Percentiles rank a stretch among this genome's conserved stretches.
Conservation (phyloP, 92 coral and sea anemone species). For the Phenganax subtilis region DNA sequence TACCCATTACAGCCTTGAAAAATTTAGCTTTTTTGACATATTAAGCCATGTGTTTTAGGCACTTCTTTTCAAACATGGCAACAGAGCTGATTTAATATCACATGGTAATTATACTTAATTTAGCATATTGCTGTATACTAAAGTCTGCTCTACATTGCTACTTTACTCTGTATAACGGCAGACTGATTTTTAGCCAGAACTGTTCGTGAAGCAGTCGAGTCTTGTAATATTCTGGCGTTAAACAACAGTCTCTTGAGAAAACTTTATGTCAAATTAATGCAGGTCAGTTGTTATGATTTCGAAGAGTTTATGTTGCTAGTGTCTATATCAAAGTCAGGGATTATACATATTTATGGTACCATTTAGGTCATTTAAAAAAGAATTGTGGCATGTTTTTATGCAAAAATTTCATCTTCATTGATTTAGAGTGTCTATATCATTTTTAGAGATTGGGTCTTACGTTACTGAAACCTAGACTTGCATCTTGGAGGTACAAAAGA, state of each 20-base stretch:
- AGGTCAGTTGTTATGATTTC: constrained; percentile 49
- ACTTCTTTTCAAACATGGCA: constrained; percentile 88
- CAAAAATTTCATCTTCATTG: too few species aligned
- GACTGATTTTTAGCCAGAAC: constrained; percentile 51
- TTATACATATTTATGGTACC: background rate
- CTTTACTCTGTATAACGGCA: background rate
- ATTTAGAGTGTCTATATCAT: background rate
- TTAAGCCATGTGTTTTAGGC: constrained; percentile 52
- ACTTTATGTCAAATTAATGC: constrained; percentile 71
- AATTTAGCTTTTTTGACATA: background rate
- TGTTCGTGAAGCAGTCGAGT: constrained; percentile 62
- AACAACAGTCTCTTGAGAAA: constrained; percentile 83
- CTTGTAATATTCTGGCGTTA: constrained; percentile 54
- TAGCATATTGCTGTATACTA: background rate
- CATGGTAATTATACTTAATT: constrained; percentile 54
- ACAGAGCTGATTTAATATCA: constrained; percentile 78
- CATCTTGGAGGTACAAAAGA: constrained; percentile 95
- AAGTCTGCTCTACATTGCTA: too few species aligned
- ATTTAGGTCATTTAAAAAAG: background rate
- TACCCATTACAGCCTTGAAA: too few species aligned
- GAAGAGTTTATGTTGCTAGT: too few species aligned
- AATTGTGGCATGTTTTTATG: too few species aligned
- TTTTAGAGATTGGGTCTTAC: constrained; percentile 90
- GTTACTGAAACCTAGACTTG: constrained; percentile 82
- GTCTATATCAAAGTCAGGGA: background rate